Percentiles rank a stretch among this genome's conserved stretches.
Evolutionary conservation across 2,113 vertebrate genomes (phyloP).

Genomic region (Pantherophis guttatus): DNA sequence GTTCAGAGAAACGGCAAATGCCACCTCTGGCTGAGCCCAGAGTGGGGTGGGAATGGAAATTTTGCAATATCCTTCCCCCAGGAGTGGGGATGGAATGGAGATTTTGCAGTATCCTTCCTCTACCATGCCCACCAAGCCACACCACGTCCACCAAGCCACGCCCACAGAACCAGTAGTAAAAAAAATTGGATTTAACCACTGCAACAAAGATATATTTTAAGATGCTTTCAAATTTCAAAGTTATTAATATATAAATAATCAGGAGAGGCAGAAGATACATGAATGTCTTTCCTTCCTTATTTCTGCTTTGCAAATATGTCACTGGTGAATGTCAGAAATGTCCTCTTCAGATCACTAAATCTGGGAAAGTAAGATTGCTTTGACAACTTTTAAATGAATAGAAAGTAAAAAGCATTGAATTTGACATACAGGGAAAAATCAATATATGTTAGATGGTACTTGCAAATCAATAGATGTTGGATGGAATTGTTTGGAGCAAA

Average conservation of each 20-base stretch:
- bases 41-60: no score
- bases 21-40: no score
- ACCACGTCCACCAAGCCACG: no score
- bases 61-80: no score
- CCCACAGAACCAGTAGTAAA: no score
- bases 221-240: background rate
- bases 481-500: background rate
- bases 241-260: background rate
- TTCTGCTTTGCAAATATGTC: background rate
- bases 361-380: background rate
- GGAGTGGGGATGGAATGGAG: no score
- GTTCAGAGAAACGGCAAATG: no score
- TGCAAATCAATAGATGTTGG: slow-evolving; percentile 4
- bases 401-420: background rate
- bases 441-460: background rate
- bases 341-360: background rate
- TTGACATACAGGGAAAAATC: background rate
- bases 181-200: no score
- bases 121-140: no score
- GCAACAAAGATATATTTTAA: background rate
- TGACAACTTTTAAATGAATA: background rate
- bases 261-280: background rate
- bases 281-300: background rate
- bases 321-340: background rate
- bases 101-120: no score